A percentile compares a stretch with the other conserved stretches of the same genome.
Conservation (phyloP, 2,113 vertebrate species). For the Phoxinus phoxinus region DNA sequence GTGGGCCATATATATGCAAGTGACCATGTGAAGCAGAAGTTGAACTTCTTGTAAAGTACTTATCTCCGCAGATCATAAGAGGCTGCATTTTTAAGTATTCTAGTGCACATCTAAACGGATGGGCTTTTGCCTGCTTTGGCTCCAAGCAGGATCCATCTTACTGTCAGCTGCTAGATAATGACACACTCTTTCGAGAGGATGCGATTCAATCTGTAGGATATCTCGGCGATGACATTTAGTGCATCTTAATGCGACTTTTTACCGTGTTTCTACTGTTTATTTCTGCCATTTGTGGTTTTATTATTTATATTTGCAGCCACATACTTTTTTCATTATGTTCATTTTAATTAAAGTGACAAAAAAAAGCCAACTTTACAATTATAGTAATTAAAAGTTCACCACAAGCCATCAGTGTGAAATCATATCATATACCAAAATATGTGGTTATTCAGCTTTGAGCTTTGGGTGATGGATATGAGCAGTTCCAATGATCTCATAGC, state of each 20-base stretch:
- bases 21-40: not conserved
- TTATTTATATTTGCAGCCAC: no score
- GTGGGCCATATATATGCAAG: not conserved
- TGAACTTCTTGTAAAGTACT: not conserved
- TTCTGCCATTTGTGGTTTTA: no score
- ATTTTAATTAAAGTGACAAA: not conserved
- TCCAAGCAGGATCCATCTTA: constrained; percentile 45
- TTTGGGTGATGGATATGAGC: not conserved
- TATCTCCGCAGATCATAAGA: constrained; percentile 13
- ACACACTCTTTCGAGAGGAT: not conserved
- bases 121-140: constrained; percentile 9
- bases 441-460: not conserved
- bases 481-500: not conserved
- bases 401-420: not conserved
- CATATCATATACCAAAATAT: not conserved
- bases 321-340: no score
- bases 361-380: not conserved
- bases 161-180: constrained; percentile 42
- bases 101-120: constrained; percentile 21
- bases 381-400: not conserved
- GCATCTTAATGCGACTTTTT: constrained; percentile 3
- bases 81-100: constrained; percentile 14
- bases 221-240: constrained; percentile 17
- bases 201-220: constrained; percentile 1
- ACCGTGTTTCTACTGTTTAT: not conserved